Base-by-base conservation (phyloP, 1,140 invertebrate species). In the Catajapyx aquilonaris region DNA sequence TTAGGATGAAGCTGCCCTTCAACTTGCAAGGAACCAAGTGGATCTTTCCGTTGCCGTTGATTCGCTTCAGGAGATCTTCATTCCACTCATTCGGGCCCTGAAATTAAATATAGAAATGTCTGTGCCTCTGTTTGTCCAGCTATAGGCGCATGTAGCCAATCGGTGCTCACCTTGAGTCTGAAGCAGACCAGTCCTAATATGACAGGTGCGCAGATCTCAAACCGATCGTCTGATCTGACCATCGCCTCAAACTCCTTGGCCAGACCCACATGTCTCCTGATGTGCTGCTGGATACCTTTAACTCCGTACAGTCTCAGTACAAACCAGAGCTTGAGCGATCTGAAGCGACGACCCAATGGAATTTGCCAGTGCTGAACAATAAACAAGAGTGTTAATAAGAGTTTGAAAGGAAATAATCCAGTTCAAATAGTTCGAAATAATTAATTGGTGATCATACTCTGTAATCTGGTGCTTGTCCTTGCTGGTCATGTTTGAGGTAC, bases 321-420 rank as follows among this genome's bases (percentile, higher is more conserved):
- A 43, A 91, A 88, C 91, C 93, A 97, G 2, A 96, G 55, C 56
- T 97, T 97, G 4, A 97, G 56, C 0, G 91, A 73, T 16, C 88
- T 68, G 50, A 96, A 95, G 45, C 87, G 62, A 35, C 90, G 64
- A 4, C 87, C 86, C 23, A 95, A 55, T 9, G 87, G 72, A 48
- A 96, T 88, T 60, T 93, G 86, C 83, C 87, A 93, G 51, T 96
- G 81, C 67, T 93, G 54, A n/a, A 50, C 52, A 43, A 45, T 41
- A 33, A 42, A 20, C n/a, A n/a, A n/a, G n/a, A n/a, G n/a, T n/a
- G n/a, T n/a, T n/a, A n/a, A n/a, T n/a, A n/a, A n/a, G n/a, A n/a
- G n/a, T n/a, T n/a, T n/a, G n/a, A n/a, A n/a, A n/a, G n/a, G n/a
- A n/a, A n/a, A n/a, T n/a, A n/a, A n/a, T n/a, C n/a, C n/a, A n/a